phyloP scores from a whole-genome alignment of 1,140 invertebrate genomes.

The Brachionus calyciflorus region DNA sequence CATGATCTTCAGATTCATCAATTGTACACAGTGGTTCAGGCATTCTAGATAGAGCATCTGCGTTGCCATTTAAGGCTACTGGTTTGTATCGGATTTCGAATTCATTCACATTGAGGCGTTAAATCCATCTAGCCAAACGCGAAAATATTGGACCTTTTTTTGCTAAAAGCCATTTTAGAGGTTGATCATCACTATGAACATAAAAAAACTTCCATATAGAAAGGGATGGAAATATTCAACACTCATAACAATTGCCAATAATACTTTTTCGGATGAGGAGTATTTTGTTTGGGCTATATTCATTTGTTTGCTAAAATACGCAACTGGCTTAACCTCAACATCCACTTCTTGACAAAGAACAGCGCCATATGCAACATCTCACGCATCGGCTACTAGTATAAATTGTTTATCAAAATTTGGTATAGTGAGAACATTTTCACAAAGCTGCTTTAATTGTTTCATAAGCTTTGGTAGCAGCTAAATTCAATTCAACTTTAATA shows the following conservation, averaged over 20 bases:
- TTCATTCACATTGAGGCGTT: too few relatives aligned
- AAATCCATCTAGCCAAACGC: neutral
- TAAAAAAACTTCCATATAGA: neutral
- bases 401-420: neutral
- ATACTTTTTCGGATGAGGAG: neutral
- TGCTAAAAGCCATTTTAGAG: neutral
- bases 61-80: too few relatives aligned
- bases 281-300: neutral
- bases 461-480: too few relatives aligned
- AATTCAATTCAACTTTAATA: too few relatives aligned
- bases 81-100: too few relatives aligned
- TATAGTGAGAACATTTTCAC: neutral
- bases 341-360: neutral
- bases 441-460: too few relatives aligned
- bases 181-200: slow-evolving; percentile 6
- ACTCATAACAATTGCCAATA: slow-evolving; percentile 15
- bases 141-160: neutral
- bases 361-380: too few relatives aligned
- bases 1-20: too few relatives aligned
- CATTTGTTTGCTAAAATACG: neutral
- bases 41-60: too few relatives aligned
- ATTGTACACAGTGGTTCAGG: too few relatives aligned
- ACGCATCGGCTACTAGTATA: neutral
- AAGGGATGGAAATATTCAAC: too few relatives aligned
- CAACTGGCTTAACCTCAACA: neutral